These are phyloP conservation scores for Forpus xanthops DNA, from an alignment of 2,797 vertebrate species.

Conservation along the genomic window DNA sequence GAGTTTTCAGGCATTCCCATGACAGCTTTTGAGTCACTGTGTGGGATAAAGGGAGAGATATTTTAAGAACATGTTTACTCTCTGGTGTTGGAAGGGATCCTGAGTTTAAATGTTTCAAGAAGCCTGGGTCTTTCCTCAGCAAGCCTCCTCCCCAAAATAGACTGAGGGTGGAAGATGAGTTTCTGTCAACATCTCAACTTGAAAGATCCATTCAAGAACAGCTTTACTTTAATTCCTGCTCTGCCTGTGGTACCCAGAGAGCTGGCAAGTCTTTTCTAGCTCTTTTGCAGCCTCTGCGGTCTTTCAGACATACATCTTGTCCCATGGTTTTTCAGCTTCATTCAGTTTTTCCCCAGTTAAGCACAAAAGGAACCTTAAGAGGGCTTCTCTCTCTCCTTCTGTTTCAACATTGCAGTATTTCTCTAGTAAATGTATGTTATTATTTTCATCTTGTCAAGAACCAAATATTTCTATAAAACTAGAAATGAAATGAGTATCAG, in stretches of 20 bases:
- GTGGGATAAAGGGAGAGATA: not conserved
- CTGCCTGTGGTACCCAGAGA: not conserved
- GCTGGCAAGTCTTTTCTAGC: not conserved
- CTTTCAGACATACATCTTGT: not conserved
- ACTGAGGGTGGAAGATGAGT: not conserved
- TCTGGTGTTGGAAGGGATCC: not conserved
- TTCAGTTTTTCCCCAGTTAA: not conserved
- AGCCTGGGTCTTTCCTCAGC: not conserved
- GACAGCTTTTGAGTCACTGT: not conserved
- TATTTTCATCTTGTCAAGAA: not conserved
- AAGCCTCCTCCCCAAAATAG: not conserved
- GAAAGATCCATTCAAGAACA: not conserved
- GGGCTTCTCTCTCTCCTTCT: not conserved
- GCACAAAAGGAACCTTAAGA: not conserved
- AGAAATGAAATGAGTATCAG: not conserved
- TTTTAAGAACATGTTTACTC: constrained; percentile 18
- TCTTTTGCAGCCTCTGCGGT: not conserved
- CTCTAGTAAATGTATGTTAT: not conserved
- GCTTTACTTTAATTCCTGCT: not conserved
- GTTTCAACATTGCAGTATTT: not conserved
- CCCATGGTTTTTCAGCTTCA: not conserved
- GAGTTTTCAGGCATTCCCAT: not conserved
- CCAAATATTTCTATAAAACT: not conserved
- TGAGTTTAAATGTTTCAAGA: not conserved
- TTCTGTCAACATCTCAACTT: not conserved